Evolutionary conservation across 2,888 invertebrate species (phyloP), one percentile per base, ranked within the genome.

Genomic region (Eupithecia centaureata): DNA sequence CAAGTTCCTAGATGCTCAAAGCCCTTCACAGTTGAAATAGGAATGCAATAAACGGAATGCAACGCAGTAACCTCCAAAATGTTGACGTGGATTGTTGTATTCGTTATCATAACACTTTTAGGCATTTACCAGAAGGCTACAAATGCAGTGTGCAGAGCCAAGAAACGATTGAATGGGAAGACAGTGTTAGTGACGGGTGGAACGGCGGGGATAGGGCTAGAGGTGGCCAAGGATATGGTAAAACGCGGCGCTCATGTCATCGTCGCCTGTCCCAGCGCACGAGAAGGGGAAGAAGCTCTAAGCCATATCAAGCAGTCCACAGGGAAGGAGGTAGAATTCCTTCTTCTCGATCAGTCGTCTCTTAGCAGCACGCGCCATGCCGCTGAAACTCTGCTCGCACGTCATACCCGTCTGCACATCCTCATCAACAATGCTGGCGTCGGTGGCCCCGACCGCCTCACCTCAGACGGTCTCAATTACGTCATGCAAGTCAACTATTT

Each of bases 401-500:
- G 94, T 0, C 96, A 97, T 88, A 81, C 92, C 5, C 94, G 94
- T 79, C 86, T 98, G 67, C 96, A 98, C 84, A 95, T 98, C 8
- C 88, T 98, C 8, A 94, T 98, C 60, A 97, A 98, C 83, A 98
- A 98, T 83, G 98, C 98, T 0, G 98, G 97, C 2, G 95, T 96
- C 0, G 94, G 96, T 5, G 94, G 83, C 1, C 69, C 67, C 2
- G 89, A 94, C 65, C 33, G 35, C 5, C 18, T 1, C 4, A 96
- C 96, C 28, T 94, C 95, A 75, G 98, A 98, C 79, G 97, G 96
- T 0, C 87, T 98, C 68, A 97, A 98, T 83, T 88, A 95, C 73
- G 97, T 97, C 10, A 97, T 98, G 96, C 98, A 97, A 47, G 97
- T 98, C 2, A 99, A 99, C 86, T 97, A 98, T 80, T 97, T 96